Percentiles rank a stretch among this genome's conserved stretches.
Evolutionary conservation across 2,113 vertebrate genomes (phyloP).

Genomic region (Phrynosoma blainvillii): DNA sequence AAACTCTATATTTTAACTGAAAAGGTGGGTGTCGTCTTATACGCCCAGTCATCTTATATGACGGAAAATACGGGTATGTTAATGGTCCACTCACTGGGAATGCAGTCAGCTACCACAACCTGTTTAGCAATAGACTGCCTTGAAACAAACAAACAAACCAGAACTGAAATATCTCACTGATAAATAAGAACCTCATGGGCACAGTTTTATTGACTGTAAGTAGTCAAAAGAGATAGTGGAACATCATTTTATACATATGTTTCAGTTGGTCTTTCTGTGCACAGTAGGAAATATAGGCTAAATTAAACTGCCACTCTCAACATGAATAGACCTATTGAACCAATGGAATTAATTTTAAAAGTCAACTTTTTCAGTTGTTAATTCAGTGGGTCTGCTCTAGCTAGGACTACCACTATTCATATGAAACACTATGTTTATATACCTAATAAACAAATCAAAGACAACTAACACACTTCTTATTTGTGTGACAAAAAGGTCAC

Average conservation of each 20-base stretch:
- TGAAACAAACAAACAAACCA: conserved; percentile 15
- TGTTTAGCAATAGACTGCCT: neutral
- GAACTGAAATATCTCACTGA: neutral
- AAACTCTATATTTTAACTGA: no score
- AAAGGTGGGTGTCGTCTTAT: no score
- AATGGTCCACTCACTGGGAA: conserved; percentile 42
- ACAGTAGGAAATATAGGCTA: neutral
- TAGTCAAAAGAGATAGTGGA: neutral
- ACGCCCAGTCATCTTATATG: no score
- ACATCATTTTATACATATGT: neutral
- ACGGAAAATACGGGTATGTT: no score
- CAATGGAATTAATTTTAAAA: no score
- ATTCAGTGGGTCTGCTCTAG: no score
- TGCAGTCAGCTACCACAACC: conserved; percentile 33
- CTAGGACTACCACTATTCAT: no score
- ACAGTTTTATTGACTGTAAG: neutral
- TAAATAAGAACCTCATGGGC: neutral
- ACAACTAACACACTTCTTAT: no score
- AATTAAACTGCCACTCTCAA: neutral
- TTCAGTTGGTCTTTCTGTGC: neutral
- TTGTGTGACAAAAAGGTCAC: no score
- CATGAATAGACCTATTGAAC: neutral
- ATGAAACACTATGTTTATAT: no score
- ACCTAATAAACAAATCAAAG: no score
- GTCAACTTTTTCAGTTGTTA: no score